These are phyloP conservation scores for Toxotes jaculatrix DNA, from an alignment of 2,113 vertebrate species.

Conservation along the genomic window DNA sequence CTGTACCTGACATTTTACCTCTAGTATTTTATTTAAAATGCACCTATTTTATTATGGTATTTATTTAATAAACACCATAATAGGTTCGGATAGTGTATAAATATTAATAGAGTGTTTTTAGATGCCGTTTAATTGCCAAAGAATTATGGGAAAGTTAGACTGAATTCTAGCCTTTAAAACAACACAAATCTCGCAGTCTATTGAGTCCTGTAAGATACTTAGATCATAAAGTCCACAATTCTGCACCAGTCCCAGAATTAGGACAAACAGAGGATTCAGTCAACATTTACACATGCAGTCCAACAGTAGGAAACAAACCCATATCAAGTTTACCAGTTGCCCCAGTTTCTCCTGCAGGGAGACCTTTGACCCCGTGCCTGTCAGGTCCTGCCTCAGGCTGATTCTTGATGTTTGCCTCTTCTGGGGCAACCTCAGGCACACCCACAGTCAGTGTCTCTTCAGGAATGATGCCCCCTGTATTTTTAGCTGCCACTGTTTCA, in stretches of 20 bases:
- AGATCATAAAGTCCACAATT: not conserved
- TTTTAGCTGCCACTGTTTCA: slow-evolving; percentile 32
- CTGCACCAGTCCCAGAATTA: slow-evolving; percentile 12
- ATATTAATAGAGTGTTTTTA: not conserved
- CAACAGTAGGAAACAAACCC: slow-evolving; percentile 20
- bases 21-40: not conserved
- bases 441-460: slow-evolving; percentile 19
- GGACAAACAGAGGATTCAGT: slow-evolving; percentile 12
- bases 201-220: not conserved
- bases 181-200: not conserved
- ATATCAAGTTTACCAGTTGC: slow-evolving; percentile 61
- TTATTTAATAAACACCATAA: not conserved
- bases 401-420: slow-evolving; percentile 48
- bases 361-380: slow-evolving; percentile 43
- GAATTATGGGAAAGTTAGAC: slow-evolving; percentile 1
- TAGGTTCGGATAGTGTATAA: not conserved
- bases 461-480: not conserved
- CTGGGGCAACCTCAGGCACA: slow-evolving; percentile 10
- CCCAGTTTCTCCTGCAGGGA: slow-evolving; percentile 47
- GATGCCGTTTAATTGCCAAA: not conserved
- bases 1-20: not conserved
- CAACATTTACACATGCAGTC: slow-evolving; percentile 44
- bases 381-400: slow-evolving; percentile 37
- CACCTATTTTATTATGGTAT: no score
- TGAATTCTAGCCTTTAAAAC: slow-evolving; percentile 31